Percentiles rank a stretch among this genome's conserved stretches.
Evolutionary conservation across 2,797 vertebrate genomes (phyloP).

Genomic region (Takifugu rubripes): DNA sequence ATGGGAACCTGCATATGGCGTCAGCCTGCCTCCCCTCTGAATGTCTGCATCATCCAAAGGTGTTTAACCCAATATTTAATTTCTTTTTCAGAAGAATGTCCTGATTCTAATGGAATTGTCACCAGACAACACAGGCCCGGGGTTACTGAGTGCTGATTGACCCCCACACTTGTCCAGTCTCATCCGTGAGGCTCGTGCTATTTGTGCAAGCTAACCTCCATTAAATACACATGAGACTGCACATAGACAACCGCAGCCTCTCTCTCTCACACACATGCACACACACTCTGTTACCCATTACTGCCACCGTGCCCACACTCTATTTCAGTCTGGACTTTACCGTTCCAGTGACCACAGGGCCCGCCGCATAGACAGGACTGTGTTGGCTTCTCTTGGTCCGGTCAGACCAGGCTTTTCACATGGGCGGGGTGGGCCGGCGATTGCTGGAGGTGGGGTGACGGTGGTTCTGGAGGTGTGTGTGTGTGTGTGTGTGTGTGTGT

Average conservation of each 20-base stretch:
- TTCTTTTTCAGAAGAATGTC: constrained; percentile 33
- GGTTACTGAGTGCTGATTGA: constrained; percentile 32
- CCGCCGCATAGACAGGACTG: constrained; percentile 67
- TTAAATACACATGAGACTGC: constrained; percentile 54
- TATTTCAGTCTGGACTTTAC: constrained; percentile 70
- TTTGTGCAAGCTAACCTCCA: constrained; percentile 59
- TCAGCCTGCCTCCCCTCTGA: no score
- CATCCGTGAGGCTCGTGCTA: constrained; percentile 40
- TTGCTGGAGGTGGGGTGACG: constrained; percentile 43
- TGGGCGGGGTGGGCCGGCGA: constrained; percentile 32
- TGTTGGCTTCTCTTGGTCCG: constrained; percentile 58
- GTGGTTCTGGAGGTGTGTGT: constrained; percentile 25
- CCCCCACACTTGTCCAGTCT: constrained; percentile 40
- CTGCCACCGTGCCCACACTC: constrained; percentile 66
- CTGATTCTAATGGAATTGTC: constrained; percentile 22
- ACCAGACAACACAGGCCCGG: constrained; percentile 24
- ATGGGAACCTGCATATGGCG: constrained; percentile 41
- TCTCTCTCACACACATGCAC: constrained; percentile 28
- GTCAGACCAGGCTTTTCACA: constrained; percentile 52
- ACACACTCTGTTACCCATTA: constrained; percentile 57
- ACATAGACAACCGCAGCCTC: constrained; percentile 31
- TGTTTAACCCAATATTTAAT: constrained; percentile 18
- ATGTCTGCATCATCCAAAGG: not conserved
- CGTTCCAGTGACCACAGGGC: constrained; percentile 64
- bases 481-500: not conserved